These are phyloP conservation scores for Chymomyza caudatula DNA, from an alignment of 2,888 invertebrate species.

Conservation along the genomic window DNA sequence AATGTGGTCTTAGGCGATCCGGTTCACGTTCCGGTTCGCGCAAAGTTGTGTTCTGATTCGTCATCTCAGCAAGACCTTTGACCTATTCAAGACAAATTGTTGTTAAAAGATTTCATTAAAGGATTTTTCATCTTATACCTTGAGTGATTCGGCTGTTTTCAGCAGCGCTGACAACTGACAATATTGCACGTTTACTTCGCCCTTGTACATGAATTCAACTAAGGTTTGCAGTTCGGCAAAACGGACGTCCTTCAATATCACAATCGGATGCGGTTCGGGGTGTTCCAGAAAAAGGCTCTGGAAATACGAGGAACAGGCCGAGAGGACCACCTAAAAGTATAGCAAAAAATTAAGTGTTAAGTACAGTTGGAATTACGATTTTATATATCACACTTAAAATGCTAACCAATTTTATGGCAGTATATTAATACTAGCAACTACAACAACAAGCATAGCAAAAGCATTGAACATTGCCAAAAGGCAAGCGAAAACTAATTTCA, in stretches of 20 bases:
- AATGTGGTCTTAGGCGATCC: constrained; percentile 77
- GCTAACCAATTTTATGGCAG: not conserved
- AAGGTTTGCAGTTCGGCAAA: constrained; percentile 93
- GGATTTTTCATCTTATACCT: constrained; percentile 79
- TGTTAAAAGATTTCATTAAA: not conserved
- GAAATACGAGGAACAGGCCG: constrained; percentile 97
- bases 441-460: not conserved
- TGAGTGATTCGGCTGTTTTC: constrained; percentile 94
- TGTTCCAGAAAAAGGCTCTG: constrained; percentile 95
- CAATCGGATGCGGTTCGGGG: constrained; percentile 94
- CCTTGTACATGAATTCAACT: constrained; percentile 97
- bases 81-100: constrained; percentile 78
- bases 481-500: constrained; percentile 3
- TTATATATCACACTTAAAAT: constrained; percentile 10
- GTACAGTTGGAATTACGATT: not conserved
- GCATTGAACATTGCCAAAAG: not conserved
- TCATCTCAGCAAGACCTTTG: constrained; percentile 95
- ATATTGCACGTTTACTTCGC: constrained; percentile 96
- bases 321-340: constrained; percentile 88
- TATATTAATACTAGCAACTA: not conserved
- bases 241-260: constrained; percentile 96
- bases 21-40: constrained; percentile 79
- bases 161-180: constrained; percentile 93
- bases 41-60: constrained; percentile 85
- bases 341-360: not conserved